These are phyloP conservation scores for Agrilus planipennis DNA, from an alignment of 1,140 invertebrate species.

Conservation along the genomic window DNA sequence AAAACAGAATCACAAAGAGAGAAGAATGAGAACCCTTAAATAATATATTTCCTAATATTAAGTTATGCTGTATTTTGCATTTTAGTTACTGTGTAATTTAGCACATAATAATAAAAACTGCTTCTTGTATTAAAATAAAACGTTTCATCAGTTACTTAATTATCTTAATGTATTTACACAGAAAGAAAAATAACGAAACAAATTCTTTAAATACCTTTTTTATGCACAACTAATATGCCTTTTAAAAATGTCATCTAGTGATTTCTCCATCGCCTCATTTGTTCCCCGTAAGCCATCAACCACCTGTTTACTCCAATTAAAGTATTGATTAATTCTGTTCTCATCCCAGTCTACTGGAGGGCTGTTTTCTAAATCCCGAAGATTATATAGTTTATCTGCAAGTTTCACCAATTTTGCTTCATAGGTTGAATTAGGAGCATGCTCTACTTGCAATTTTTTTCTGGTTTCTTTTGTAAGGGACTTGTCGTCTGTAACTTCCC, in stretches of 20 bases:
- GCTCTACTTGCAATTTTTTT: slow-evolving; percentile 59
- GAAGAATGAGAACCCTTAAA: no score
- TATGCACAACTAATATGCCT: no score
- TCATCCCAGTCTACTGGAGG: slow-evolving; percentile 55
- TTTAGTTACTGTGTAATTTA: no score
- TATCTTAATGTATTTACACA: no score
- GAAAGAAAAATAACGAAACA: no score
- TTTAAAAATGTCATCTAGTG: slow-evolving; percentile 48
- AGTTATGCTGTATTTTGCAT: no score
- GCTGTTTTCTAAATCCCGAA: slow-evolving; percentile 54
- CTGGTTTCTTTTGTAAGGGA: slow-evolving; percentile 47
- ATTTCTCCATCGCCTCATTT: slow-evolving; percentile 48
- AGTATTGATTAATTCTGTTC: slow-evolving; percentile 37
- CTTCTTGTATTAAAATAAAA: no score
- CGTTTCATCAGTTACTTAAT: no score
- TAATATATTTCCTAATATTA: no score
- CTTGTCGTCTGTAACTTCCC: slow-evolving; percentile 73
- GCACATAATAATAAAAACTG: no score
- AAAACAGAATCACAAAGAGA: no score
- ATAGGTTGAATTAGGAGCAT: slow-evolving; percentile 43
- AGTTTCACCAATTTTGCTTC: slow-evolving; percentile 72
- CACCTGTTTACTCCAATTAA: slow-evolving; percentile 62
- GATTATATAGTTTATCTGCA: slow-evolving; percentile 79
- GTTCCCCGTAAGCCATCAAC: slow-evolving; percentile 53
- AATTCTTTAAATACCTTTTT: no score